Evolutionary conservation across 2,113 vertebrate species (phyloP).

Genomic region (Nicator chloris): DNA sequence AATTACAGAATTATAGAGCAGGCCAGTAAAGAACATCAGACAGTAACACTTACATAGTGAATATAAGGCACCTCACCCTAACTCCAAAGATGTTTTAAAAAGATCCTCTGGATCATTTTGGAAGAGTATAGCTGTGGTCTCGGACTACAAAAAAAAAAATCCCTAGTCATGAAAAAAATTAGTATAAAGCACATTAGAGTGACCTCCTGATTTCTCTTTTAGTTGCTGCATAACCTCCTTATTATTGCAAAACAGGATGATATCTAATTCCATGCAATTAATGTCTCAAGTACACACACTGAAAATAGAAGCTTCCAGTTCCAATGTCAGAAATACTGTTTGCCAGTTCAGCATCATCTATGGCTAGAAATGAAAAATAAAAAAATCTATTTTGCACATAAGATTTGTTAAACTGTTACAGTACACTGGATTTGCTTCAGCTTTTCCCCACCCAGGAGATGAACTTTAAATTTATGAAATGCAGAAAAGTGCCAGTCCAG

Average conservation of each 20-base stretch:
- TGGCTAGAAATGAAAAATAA: neutral
- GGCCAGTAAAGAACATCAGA: neutral
- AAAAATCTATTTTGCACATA: neutral
- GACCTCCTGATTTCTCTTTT: neutral
- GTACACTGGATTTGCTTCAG: neutral
- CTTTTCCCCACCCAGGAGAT: neutral
- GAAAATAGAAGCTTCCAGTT: neutral
- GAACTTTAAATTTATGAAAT: neutral
- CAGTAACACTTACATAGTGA: neutral
- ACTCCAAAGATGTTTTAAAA: neutral
- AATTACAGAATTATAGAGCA: neutral
- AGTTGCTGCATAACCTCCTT: neutral
- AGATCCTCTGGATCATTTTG: neutral
- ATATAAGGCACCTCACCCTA: neutral
- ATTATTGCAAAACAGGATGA: neutral
- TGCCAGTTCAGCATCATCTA: neutral
- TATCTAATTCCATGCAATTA: neutral
- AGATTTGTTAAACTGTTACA: neutral
- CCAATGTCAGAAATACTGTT: neutral
- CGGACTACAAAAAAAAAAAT: neutral
- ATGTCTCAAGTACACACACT: neutral
- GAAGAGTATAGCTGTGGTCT: neutral
- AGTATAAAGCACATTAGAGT: neutral
- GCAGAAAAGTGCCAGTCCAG: neutral
- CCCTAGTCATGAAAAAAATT: neutral